Conservation (phyloP, 2,113 vertebrate species). For the Bos taurus region ARS-UCD2.0 NC_037328.1:28837001-28837500, state of each 20-base stretch:
- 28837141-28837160: conserved; percentile 57
- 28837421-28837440: conserved; percentile 83
- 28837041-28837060: conserved; percentile 62
- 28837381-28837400: conserved; percentile 75
- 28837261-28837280: conserved; percentile 75
- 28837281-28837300: conserved; percentile 77
- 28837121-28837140: not conserved
- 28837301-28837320: conserved; percentile 75
- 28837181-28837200: conserved; percentile 27
- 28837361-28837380: conserved; percentile 74
- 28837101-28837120: conserved; percentile 41
- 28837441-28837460: conserved; percentile 82
- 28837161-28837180: conserved; percentile 68
- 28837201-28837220: conserved; percentile 62
- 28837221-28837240: conserved; percentile 54
- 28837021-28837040: conserved; percentile 61
- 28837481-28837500: conserved; percentile 79
- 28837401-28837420: conserved; percentile 75
- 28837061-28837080: not conserved
- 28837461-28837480: conserved; percentile 77
- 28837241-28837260: conserved; percentile 70
- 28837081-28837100: conserved; percentile 32
- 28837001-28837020: conserved; percentile 39
- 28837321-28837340: conserved; percentile 80
- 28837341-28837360: conserved; percentile 78